Evolutionary conservation across 2,888 invertebrate genomes (phyloP).

Genomic region (Dioctria rufipes): DNA sequence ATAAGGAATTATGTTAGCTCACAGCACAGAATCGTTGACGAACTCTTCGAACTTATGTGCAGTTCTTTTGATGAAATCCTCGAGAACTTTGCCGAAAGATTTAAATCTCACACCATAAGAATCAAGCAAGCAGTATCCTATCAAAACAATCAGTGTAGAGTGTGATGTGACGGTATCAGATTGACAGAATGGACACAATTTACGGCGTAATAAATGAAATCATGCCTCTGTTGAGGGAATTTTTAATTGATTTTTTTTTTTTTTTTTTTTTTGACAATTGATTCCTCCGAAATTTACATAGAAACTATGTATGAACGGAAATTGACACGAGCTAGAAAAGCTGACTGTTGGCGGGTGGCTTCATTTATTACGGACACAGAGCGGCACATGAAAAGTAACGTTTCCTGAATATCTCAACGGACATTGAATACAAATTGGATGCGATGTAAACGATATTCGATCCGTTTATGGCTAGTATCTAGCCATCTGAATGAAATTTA

Average conservation of each 20-base stretch:
- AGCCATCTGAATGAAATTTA: constrained; percentile 35
- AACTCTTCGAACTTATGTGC: too few relatives aligned
- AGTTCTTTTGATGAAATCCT: too few relatives aligned
- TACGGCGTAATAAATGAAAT: background rate
- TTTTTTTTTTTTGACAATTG: background rate
- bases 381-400: constrained; percentile 44
- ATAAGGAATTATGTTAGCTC: too few relatives aligned
- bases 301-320: constrained; percentile 23
- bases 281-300: constrained; percentile 4
- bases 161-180: too few relatives aligned
- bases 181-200: too few relatives aligned
- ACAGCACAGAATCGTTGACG: too few relatives aligned
- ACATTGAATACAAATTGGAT: constrained; percentile 36
- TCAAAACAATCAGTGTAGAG: too few relatives aligned
- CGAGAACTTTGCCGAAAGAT: too few relatives aligned
- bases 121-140: too few relatives aligned
- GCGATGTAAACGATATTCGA: constrained; percentile 28
- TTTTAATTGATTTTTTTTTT: background rate
- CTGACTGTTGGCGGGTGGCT: background rate
- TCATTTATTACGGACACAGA: background rate
- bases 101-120: too few relatives aligned
- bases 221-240: background rate
- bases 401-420: constrained; percentile 34
- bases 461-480: constrained; percentile 15
- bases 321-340: constrained; percentile 41